Conservation (phyloP, 2,797 vertebrate genomes). For the Hypotaenidia okinawae region DNA sequence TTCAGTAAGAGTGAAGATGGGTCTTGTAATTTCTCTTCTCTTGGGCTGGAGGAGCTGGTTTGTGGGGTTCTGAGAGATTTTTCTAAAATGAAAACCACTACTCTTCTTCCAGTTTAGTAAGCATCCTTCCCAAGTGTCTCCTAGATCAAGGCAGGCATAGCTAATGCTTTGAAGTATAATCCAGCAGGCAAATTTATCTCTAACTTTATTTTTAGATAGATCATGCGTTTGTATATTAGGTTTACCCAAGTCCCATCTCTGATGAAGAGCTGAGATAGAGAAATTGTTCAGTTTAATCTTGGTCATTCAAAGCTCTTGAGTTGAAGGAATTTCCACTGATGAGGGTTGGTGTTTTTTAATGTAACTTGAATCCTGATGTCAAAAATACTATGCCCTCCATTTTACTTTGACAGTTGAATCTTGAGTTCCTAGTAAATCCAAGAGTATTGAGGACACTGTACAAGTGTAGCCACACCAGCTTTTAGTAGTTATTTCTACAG, state of each 20-base stretch:
- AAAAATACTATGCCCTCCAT: background rate
- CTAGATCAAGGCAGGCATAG: constrained; percentile 12
- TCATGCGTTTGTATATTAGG: background rate
- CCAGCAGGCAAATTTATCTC: background rate
- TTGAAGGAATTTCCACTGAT: constrained; percentile 14
- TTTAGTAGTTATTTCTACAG: background rate
- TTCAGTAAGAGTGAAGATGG: background rate
- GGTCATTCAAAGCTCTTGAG: background rate
- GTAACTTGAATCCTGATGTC: background rate
- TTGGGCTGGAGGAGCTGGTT: background rate
- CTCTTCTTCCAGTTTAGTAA: background rate
- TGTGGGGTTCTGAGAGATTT: background rate
- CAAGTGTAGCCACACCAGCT: background rate
- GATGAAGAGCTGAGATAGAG: background rate
- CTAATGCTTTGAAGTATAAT: constrained; percentile 34
- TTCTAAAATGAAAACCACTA: background rate
- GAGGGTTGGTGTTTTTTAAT: background rate
- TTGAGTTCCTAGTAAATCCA: background rate
- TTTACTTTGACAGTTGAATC: background rate
- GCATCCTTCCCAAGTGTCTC: background rate
- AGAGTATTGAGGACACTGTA: background rate
- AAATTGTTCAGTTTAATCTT: background rate
- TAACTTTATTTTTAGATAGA: constrained; percentile 34
- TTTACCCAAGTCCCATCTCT: background rate
- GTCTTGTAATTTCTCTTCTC: background rate